Conservation (phyloP, 2,888 invertebrate genomes). For the Ligdia adustata region DNA sequence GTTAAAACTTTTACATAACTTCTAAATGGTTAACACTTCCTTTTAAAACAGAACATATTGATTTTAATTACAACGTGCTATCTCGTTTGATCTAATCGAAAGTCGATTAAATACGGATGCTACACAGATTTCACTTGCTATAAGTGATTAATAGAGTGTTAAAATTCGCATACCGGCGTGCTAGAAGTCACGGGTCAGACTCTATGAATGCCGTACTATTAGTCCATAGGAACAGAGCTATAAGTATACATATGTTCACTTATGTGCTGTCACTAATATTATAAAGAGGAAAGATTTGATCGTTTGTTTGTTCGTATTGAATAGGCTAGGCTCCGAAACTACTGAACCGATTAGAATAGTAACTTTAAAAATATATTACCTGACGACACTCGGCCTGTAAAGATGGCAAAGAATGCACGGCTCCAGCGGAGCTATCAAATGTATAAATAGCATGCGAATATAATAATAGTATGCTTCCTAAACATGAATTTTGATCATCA, state of each 20-base stretch:
- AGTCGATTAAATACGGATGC: conserved; percentile 31
- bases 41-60: not conserved
- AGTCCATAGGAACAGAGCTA: conserved; percentile 14
- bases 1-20: not conserved
- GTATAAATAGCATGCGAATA: conserved; percentile 30
- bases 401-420: conserved; percentile 12
- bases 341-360: too few species aligned
- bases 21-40: not conserved
- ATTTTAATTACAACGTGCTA: conserved; percentile 19
- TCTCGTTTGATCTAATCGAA: conserved; percentile 29
- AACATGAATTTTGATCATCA: conserved; percentile 40
- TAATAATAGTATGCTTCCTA: conserved; percentile 28
- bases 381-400: too few species aligned
- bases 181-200: conserved; percentile 31
- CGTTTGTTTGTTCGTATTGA: too few species aligned
- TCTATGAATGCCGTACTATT: conserved; percentile 38
- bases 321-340: too few species aligned
- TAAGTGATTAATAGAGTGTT: conserved; percentile 53
- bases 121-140: conserved; percentile 29
- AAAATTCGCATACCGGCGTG: conserved; percentile 38
- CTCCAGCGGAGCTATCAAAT: conserved; percentile 20
- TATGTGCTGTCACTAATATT: too few species aligned
- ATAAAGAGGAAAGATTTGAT: too few species aligned
- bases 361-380: too few species aligned
- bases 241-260: too few species aligned